Conservation (phyloP, 2,113 vertebrate genomes). For the Notarius quadriscutis region DNA sequence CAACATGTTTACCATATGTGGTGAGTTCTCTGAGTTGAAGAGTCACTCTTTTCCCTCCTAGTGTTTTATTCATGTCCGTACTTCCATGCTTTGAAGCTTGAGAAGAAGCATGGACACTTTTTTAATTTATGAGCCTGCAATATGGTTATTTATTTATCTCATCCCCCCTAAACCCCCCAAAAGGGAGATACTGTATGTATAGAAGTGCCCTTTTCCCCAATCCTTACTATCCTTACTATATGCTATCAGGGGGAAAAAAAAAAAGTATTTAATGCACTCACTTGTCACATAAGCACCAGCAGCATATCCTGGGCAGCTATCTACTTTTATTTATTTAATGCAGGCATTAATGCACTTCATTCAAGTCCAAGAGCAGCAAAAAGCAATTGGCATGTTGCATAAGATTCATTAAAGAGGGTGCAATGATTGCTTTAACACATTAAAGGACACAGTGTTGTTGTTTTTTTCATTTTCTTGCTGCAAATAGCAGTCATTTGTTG, state of each 20-base stretch:
- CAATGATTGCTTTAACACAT: neutral
- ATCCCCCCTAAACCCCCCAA: neutral
- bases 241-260: conserved; percentile 1
- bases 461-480: neutral
- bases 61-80: conserved; percentile 60
- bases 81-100: conserved; percentile 28
- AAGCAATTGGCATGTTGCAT: neutral
- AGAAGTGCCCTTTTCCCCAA: conserved; percentile 5
- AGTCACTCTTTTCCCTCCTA: conserved; percentile 32
- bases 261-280: conserved; percentile 31
- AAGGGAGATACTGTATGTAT: neutral
- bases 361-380: neutral
- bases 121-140: conserved; percentile 60
- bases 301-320: conserved; percentile 42
- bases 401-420: neutral
- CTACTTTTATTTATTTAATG: conserved; percentile 51
- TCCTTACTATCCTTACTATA: conserved; percentile 11
- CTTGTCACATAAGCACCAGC: conserved; percentile 20
- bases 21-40: neutral
- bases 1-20: conserved; percentile 48
- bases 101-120: conserved; percentile 25
- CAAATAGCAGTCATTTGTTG: neutral
- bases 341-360: conserved; percentile 18
- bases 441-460: neutral
- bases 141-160: conserved; percentile 58